Conservation (phyloP, 2,797 vertebrate species). For the Pygocentrus nattereri region DNA sequence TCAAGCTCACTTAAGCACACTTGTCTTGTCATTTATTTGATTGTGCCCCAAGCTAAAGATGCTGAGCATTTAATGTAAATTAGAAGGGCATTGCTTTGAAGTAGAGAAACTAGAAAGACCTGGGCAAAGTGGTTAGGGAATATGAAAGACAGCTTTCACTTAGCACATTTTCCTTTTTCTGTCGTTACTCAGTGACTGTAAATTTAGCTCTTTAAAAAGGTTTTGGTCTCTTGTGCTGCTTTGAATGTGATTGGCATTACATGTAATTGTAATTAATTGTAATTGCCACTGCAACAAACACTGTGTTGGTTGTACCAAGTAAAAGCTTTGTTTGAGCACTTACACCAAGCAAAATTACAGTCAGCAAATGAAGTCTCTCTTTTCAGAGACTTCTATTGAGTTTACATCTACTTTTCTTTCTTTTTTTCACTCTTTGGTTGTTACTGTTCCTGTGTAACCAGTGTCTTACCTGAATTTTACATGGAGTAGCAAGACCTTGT, state of each 20-base stretch:
- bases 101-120: background rate
- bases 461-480: background rate
- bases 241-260: background rate
- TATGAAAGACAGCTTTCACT: background rate
- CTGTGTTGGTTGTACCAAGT: background rate
- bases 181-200: background rate
- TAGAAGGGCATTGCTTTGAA: background rate
- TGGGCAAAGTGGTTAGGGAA: background rate
- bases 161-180: background rate
- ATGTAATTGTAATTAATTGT: background rate
- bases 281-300: background rate
- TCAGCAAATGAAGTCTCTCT: background rate
- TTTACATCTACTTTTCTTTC: background rate
- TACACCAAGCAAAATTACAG: slow-evolving; percentile 2
- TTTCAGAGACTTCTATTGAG: background rate
- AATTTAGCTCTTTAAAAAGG: background rate
- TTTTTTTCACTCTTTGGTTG: background rate
- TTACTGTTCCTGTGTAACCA: background rate
- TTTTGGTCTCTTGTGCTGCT: background rate
- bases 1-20: background rate
- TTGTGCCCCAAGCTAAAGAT: background rate
- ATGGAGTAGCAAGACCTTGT: background rate
- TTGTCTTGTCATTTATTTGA: background rate
- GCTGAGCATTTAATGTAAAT: background rate
- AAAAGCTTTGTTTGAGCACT: background rate